Evolutionary conservation across 2,113 vertebrate species (phyloP), one percentile per base, ranked within the genome.

Genomic region (Chrysochloris asiatica): DNA sequence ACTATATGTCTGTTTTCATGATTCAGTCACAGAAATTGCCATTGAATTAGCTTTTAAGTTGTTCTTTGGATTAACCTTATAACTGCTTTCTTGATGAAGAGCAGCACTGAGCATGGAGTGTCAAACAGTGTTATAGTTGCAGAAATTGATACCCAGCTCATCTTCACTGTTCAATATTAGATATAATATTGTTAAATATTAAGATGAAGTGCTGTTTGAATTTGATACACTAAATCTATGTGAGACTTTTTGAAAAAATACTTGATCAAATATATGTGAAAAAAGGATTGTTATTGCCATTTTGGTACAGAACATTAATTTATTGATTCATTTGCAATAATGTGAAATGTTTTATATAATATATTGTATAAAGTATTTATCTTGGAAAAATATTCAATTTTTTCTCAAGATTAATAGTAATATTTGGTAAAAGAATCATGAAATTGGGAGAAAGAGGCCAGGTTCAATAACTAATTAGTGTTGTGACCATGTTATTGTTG

Each of bases 1-100:
- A 95, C 98, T 99, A 94, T 99, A 99, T 0, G 98, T 99, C 67
- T 99, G 99, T 93, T 99, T 99, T 94, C 99, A 99, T 47, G 99
- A 99, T 94, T 99, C 99, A 0, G 99, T 99, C 87, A 97, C 98
- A 0, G 99, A 99, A 90, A 97, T 99, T 95, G 98, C 98, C 0
- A 98, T 99, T 43, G 99, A 99, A 96, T 97, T 99, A 98, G 99
- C 99, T 86, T 99, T 99, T 96, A 98, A 98, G 52, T 96, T 99
- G 38, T 99, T 98, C 67, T 99, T 99, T 0, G 99, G 99, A 47
- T 97, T 99, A 96, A 97, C 97, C 54, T 82, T 98, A 9, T 99
- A 98, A 91, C 79, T 17, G n/a, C 33, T 80, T 92, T 61, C 59
- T 63, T 73, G 16, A 48, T 41, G 13, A 22, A 71, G 3, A 73